Evolutionary conservation across 2,797 vertebrate genomes (phyloP), one percentile per base, ranked within the genome.

Genomic region (Myiotriccus ornatus): DNA sequence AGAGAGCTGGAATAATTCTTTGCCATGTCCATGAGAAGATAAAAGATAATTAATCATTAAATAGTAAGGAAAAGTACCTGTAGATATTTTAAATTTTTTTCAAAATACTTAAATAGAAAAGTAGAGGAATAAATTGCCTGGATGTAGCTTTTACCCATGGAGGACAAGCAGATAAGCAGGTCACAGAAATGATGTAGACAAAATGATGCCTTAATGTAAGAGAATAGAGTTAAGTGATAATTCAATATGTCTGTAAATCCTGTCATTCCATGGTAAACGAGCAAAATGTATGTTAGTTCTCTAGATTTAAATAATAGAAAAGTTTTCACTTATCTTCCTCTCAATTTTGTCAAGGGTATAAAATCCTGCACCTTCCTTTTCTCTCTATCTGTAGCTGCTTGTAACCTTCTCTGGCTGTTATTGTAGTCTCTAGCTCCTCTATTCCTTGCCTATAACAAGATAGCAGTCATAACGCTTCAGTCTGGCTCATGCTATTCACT

Each of bases 401-500:
- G 17, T 20, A 75, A 15, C 46, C 10, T 70, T 50, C 44, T 84
- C 50, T 56, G 19, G 28, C 25, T 71, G 14, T 19, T 89, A 9
- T 5, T 56, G 41, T 34, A 5, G 8, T 14, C 32, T 63, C 3
- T 0, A 49, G 49, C 22, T 52, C 24, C 25, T 37, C 0, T 60
- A 44, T 24, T 87, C 2, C 47, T 53, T 44, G 20, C 23, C 21
- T 79, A 16, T 71, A 64, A 25, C 15, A 75, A 87, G 32, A 21
- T 20, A 35, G 9, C 14, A 50, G 27, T 14, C 49, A n/a, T 11
- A 52, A 32, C 39, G 21, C n/a, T 75, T 75, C 27, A 10, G 24
- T 35, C 44, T 84, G 68, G 16, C 15, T 62, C 7, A 5, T 18
- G 15, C 4, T 68, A 68, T 78, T 87, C 11, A 6, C 28, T 20